Evolutionary conservation across 2,113 vertebrate species (phyloP).

Genomic region (Hippocampus barbouri): DNA sequence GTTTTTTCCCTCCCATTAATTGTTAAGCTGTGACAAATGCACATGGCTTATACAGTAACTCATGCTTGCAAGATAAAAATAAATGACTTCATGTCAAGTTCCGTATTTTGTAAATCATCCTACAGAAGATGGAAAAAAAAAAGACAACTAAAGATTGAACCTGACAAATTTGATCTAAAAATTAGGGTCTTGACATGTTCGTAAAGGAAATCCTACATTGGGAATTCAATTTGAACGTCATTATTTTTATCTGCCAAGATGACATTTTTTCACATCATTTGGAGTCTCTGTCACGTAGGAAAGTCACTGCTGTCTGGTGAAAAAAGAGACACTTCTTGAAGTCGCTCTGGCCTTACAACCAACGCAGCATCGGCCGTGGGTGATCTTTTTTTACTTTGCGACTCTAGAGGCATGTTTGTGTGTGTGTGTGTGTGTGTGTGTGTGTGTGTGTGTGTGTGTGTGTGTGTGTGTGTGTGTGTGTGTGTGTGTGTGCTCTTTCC

Average conservation of each 20-base stretch:
- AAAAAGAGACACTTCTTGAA: constrained; percentile 46
- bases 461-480: not conserved
- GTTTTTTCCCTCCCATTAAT: no score
- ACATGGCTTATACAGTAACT: no score
- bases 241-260: not conserved
- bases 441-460: constrained; percentile 1
- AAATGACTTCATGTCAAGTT: no score
- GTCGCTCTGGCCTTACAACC: constrained; percentile 45
- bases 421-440: not conserved
- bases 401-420: not conserved
- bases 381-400: constrained; percentile 19
- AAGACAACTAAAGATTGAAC: no score
- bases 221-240: not conserved
- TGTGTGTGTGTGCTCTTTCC: constrained; percentile 1
- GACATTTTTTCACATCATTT: not conserved
- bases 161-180: not conserved
- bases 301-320: constrained; percentile 33
- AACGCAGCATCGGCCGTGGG: constrained; percentile 29
- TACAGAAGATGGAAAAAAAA: no score
- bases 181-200: not conserved
- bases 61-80: no score
- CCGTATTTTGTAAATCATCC: no score
- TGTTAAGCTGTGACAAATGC: no score
- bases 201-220: not conserved
- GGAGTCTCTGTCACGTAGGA: not conserved